phyloP scores from a whole-genome alignment of 2,888 invertebrate genomes.

The Dilophus febrilis region DNA sequence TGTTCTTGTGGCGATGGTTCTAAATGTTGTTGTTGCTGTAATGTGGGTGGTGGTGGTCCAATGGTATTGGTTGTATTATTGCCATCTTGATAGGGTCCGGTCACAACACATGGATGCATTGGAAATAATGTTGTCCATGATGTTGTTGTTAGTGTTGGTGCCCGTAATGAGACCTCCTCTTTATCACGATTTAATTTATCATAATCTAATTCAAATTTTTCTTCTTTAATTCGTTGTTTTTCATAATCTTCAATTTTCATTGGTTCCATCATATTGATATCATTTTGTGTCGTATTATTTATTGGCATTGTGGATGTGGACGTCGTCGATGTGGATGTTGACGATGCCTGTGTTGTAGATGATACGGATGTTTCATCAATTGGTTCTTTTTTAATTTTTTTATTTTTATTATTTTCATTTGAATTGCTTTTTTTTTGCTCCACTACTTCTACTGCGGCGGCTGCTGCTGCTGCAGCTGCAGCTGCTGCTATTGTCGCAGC shows the following conservation, averaged over 20 bases:
- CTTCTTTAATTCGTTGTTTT: conserved; percentile 16
- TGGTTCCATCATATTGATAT: conserved; percentile 10
- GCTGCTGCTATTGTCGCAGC: conserved; percentile 19
- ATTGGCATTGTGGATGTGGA: too few species aligned
- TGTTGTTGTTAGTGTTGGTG: conserved; percentile 53
- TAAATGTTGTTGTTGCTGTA: not conserved
- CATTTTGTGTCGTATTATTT: conserved; percentile 10
- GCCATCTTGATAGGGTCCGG: conserved; percentile 66
- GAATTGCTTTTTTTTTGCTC: conserved; percentile 2
- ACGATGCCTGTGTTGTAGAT: conserved; percentile 23
- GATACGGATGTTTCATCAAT: conserved; percentile 18
- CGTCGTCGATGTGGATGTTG: conserved; percentile 11
- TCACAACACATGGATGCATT: conserved; percentile 73
- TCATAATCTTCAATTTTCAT: not conserved
- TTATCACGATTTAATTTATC: conserved; percentile 7
- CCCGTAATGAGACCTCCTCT: conserved; percentile 19
- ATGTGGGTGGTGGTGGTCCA: conserved; percentile 12
- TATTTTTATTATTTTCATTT: conserved; percentile 8
- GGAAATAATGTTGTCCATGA: conserved; percentile 75
- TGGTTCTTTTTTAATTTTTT: conserved; percentile 23
- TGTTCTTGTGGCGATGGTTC: not conserved
- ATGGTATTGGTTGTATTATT: conserved; percentile 26
- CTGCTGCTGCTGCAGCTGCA: too few species aligned
- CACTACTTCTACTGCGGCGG: conserved; percentile 12
- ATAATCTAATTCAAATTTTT: conserved; percentile 17